Conservation (phyloP, 2,888 invertebrate species). For the Drosophila yooni region DNA sequence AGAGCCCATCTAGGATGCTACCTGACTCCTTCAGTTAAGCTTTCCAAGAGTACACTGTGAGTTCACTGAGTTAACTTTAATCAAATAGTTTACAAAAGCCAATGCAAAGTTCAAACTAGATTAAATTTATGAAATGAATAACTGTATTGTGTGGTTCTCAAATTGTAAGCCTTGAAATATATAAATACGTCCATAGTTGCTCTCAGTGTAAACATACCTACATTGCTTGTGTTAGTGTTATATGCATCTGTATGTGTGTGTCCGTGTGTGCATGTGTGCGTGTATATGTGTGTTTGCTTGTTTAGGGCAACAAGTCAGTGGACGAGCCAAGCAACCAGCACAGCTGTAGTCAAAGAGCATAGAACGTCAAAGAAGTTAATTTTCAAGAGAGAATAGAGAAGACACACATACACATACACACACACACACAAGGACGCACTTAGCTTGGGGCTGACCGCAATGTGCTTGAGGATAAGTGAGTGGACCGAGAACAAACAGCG, state of each 20-base stretch:
- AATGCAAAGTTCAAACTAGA: not conserved
- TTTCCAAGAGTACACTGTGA: slow-evolving; percentile 25
- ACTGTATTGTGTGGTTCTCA: not conserved
- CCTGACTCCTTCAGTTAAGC: slow-evolving; percentile 2
- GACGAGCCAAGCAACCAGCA: slow-evolving; percentile 31
- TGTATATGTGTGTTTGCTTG: not conserved
- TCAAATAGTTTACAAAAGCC: not conserved
- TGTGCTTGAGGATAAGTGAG: slow-evolving; percentile 48
- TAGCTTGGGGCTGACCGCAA: slow-evolving; percentile 63
- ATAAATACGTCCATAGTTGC: not conserved
- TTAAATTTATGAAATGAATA: not conserved
- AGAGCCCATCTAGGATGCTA: slow-evolving; percentile 10
- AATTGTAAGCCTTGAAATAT: not conserved
- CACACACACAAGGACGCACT: slow-evolving; percentile 16
- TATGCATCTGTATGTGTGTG: not conserved
- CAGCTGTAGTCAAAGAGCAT: slow-evolving; percentile 41
- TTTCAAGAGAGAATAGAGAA: slow-evolving; percentile 60
- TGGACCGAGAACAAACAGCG: slow-evolving; percentile 16
- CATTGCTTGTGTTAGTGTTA: not conserved
- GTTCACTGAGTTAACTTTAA: not conserved
- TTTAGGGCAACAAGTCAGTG: slow-evolving; percentile 27
- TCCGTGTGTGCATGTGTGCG: slow-evolving; percentile 1
- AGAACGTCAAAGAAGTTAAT: slow-evolving; percentile 65
- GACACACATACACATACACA: slow-evolving; percentile 9
- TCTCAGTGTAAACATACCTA: slow-evolving; percentile 15